Percentiles rank a stretch among this genome's conserved stretches.
Conservation (phyloP, 2,113 vertebrate genomes). For the Arothron firmamentum region DNA sequence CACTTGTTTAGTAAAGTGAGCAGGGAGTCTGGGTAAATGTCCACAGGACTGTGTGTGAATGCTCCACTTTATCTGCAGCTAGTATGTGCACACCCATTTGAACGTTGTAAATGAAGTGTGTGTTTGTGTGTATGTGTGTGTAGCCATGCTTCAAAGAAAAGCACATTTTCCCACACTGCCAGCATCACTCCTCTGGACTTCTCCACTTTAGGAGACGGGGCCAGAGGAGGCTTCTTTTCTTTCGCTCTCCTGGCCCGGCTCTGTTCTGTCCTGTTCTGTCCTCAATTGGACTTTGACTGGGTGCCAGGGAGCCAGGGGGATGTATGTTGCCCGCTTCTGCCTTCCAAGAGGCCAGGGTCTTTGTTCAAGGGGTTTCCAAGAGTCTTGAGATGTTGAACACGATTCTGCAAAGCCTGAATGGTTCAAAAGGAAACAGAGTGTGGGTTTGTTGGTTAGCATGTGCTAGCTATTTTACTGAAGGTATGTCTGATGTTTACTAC, state of each 20-base stretch:
- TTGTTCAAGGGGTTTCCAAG: conserved; percentile 65
- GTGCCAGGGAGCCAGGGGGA: conserved; percentile 71
- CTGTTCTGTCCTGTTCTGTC: conserved; percentile 72
- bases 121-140: conserved; percentile 34
- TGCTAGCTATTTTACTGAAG: conserved; percentile 21
- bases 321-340: conserved; percentile 67
- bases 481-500: conserved; percentile 3
- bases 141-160: conserved; percentile 50
- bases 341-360: conserved; percentile 68
- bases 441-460: conserved; percentile 30
- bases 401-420: conserved; percentile 58
- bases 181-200: conserved; percentile 71
- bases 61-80: conserved; percentile 32
- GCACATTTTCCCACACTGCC: conserved; percentile 81
- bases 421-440: conserved; percentile 30
- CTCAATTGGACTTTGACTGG: conserved; percentile 77
- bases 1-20: conserved; percentile 42
- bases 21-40: conserved; percentile 19
- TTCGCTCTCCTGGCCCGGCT: conserved; percentile 63
- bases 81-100: conserved; percentile 36
- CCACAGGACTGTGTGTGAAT: conserved; percentile 11
- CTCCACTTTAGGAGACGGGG: conserved; percentile 62
- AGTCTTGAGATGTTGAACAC: conserved; percentile 66
- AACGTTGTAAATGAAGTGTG: conserved; percentile 50
- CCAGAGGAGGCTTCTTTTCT: conserved; percentile 72